Percentiles rank a stretch among this genome's conserved stretches.
Evolutionary conservation across 2,797 vertebrate species (phyloP).

Genomic region (Tympanoctomys barrerae): DNA sequence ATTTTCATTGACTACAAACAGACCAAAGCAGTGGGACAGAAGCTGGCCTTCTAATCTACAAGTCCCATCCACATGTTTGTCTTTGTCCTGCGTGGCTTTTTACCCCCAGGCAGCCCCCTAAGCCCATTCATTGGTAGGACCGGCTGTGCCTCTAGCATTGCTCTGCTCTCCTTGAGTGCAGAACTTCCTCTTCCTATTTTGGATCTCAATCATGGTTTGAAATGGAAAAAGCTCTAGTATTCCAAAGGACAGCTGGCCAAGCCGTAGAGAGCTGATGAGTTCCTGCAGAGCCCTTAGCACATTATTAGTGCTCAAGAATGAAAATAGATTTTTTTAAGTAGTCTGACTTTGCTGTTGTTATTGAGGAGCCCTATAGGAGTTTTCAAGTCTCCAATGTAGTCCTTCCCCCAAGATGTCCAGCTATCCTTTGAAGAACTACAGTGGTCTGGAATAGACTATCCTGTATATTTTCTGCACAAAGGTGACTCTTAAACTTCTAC

Average conservation of each 20-base stretch:
- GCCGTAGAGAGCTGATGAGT: not conserved
- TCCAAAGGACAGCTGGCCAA: not conserved
- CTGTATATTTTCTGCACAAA: slow-evolving; percentile 17
- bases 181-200: not conserved
- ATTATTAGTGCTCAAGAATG: slow-evolving; percentile 5
- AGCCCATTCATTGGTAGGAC: rapidly evolving
- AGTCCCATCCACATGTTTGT: not conserved
- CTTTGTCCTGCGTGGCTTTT: not conserved
- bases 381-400: not conserved
- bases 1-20: not conserved
- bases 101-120: not conserved
- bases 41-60: not conserved
- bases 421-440: slow-evolving; percentile 1
- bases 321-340: not conserved
- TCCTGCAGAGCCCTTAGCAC: not conserved
- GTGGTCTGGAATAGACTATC: not conserved
- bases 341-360: not conserved
- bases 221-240: not conserved
- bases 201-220: not conserved
- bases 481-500: slow-evolving; percentile 34
- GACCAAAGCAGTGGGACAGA: not conserved
- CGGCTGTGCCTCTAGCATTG: not conserved
- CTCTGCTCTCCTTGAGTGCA: not conserved
- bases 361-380: not conserved
- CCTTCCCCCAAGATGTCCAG: not conserved